phyloP scores from a whole-genome alignment of 2,113 vertebrate species.

The Passer montanus region DNA sequence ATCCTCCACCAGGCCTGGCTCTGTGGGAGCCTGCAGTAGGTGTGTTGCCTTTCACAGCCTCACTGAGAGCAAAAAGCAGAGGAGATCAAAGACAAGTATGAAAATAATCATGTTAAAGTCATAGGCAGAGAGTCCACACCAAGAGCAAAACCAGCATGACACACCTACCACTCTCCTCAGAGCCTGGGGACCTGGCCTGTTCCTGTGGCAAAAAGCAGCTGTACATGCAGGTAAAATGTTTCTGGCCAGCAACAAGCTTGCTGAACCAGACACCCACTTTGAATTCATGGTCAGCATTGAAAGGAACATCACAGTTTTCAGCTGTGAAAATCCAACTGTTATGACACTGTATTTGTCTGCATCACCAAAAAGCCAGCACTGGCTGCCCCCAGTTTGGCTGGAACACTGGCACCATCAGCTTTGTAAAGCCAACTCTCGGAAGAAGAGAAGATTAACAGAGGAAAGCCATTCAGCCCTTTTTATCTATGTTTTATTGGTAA shows the following conservation, averaged over 20 bases:
- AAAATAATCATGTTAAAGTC: conserved; percentile 23
- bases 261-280: not conserved
- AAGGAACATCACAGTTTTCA: not conserved
- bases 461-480: not conserved
- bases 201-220: not conserved
- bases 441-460: not conserved
- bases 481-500: not conserved
- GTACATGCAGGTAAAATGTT: not conserved
- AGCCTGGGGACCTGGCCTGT: not conserved
- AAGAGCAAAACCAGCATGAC: not conserved
- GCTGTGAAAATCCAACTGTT: not conserved
- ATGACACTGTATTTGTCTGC: not conserved
- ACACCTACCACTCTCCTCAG: not conserved
- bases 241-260: not conserved
- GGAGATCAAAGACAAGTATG: conserved; percentile 36
- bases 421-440: not conserved
- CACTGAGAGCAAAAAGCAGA: not conserved
- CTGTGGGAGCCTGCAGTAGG: not conserved
- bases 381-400: not conserved
- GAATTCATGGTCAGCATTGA: not conserved
- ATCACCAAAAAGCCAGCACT: accelerated
- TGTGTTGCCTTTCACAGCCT: not conserved
- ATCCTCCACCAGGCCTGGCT: not conserved
- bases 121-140: not conserved
- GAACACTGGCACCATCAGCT: not conserved